Evolutionary conservation across 2,113 vertebrate species (phyloP).

Genomic region (Microtus pennsylvanicus): DNA sequence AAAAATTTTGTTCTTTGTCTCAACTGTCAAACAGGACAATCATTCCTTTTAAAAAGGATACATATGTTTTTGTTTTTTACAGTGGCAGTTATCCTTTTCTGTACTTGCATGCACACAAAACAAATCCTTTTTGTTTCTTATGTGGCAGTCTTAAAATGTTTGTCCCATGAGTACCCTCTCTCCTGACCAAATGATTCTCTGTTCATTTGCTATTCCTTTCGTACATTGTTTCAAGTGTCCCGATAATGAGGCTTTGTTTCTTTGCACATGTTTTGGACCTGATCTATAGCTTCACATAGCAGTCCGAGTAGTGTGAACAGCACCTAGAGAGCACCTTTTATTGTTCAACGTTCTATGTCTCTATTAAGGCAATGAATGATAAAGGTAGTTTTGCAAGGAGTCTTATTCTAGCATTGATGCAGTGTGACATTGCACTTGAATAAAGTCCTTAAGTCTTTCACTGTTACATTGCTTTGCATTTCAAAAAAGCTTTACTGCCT

Average conservation of each 20-base stretch:
- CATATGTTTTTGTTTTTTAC: background rate
- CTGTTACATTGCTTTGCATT: constrained; percentile 50
- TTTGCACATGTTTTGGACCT: background rate
- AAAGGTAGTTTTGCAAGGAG: background rate
- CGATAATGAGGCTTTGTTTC: background rate
- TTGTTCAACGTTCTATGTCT: background rate
- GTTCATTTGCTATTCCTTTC: background rate
- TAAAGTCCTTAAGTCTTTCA: background rate
- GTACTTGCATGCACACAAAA: background rate
- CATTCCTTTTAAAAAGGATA: background rate
- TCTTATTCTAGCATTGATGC: background rate
- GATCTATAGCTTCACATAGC: background rate
- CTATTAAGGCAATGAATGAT: background rate
- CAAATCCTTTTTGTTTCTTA: background rate
- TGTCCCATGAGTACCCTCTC: background rate
- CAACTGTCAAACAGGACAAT: background rate
- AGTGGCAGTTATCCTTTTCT: background rate
- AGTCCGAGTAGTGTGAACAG: background rate
- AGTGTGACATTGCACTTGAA: constrained; percentile 32
- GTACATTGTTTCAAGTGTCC: background rate
- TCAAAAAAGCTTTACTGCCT: constrained; percentile 54
- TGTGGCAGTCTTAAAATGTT: background rate
- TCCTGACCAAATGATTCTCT: background rate
- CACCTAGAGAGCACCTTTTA: background rate
- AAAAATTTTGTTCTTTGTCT: background rate